phyloP scores from a whole-genome alignment of 2,113 vertebrate genomes.

The Benthochromis sp. region DNA sequence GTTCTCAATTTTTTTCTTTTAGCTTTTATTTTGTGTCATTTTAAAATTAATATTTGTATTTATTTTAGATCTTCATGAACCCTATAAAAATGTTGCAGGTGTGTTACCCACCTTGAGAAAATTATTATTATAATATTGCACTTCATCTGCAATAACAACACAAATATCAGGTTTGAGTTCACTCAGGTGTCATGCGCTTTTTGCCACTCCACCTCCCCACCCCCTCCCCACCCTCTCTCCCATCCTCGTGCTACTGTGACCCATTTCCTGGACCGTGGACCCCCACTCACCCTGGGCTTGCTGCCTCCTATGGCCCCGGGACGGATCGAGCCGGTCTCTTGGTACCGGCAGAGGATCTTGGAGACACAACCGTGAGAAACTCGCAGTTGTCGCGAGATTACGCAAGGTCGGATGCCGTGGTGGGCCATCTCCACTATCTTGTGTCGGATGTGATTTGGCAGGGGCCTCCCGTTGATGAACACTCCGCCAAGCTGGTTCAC shows the following conservation, averaged over 20 bases:
- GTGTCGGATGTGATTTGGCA: conserved; percentile 97
- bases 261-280: not conserved
- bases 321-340: conserved; percentile 95
- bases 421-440: conserved; percentile 99
- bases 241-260: not conserved
- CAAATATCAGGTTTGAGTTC: not conserved
- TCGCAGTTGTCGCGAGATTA: conserved; percentile 93
- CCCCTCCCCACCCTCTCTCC: not conserved
- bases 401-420: conserved; percentile 95
- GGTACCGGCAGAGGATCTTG: conserved; percentile 98
- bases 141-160: not conserved
- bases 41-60: not conserved
- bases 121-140: not conserved
- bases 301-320: conserved; percentile 97
- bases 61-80: not conserved
- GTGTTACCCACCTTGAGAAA: not conserved
- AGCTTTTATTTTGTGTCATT: not conserved
- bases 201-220: not conserved
- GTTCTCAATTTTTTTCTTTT: not conserved
- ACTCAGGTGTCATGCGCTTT: not conserved
- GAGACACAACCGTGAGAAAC: conserved; percentile 97
- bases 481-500: conserved; percentile 98
- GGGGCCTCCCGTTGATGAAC: conserved; percentile 95
- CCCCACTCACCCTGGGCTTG: conserved; percentile 95
- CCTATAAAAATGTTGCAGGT: not conserved